Base-by-base conservation (phyloP, 2,797 vertebrate species). In the Phrynocephalus forsythii region DNA sequence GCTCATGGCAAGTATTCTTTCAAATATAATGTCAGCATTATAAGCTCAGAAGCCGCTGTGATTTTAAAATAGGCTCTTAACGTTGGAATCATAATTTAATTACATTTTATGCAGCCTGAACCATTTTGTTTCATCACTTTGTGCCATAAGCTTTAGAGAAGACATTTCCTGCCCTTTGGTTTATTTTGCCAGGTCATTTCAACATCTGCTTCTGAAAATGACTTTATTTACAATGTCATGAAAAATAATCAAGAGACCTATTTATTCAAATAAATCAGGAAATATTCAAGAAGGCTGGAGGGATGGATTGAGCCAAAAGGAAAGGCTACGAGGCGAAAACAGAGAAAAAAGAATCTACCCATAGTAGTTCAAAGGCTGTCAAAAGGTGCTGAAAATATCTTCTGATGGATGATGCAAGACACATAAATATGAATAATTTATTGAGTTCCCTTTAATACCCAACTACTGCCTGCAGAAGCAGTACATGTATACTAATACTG, bases 191-290 rank as follows among this genome's bases (percentile, higher is more conserved):
- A 85, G 92, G 90, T 79, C 91, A 84, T 94, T 94, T 95, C 73
- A 87, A 92, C 94, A 95, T 95, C 94, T 95, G 92, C 90, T 95
- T 95, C 93, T 92, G 91, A 94, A 95, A 94, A 95, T 94, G 93
- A 94, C 93, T 95, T 94, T 94, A 94, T 95, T 94, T 95, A 91
- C 92, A 88, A 90, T 93, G 94, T 92, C 94, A 91, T 92, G 94
- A 93, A 95, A 92, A 94, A 94, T 93, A 94, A 94, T 91, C 92
- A 94, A 91, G 93, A 92, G 52, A 93, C 91, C 94, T 92, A 89
- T 94, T 95, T 95, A 95, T 94, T 90, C 94, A 95, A 90, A 94
- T 92, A 94, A 93, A 95, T 90, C 87, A 88, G 82, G 89, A 90
- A 91, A 84, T 75, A 91, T 87, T 63, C n/a, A 66, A 38, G 56